These are phyloP conservation scores for Zhuqinia jingwanae DNA, from an alignment of 2,888 invertebrate species.

Conservation along the genomic window DNA sequence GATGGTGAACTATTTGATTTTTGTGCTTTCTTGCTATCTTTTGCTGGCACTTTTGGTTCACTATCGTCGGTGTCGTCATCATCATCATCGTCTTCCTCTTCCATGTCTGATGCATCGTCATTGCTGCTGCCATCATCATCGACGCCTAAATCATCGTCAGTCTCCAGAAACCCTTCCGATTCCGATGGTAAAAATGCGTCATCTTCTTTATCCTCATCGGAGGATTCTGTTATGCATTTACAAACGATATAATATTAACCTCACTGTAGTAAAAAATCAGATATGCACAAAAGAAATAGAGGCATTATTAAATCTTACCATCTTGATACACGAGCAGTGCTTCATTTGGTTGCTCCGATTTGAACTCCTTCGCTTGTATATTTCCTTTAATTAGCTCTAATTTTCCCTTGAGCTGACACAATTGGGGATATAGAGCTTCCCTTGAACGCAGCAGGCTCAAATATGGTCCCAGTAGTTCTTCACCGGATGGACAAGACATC, in stretches of 20 bases:
- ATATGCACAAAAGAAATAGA: slow-evolving; percentile 18
- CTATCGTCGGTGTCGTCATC: slow-evolving; percentile 40
- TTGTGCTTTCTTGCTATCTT: slow-evolving; percentile 17
- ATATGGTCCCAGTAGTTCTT: slow-evolving; percentile 83
- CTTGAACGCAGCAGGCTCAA: slow-evolving; percentile 84
- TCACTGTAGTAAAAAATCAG: background rate
- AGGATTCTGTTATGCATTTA: slow-evolving; percentile 76
- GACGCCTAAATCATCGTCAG: slow-evolving; percentile 79
- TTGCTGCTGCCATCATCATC: slow-evolving; percentile 80
- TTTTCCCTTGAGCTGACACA: slow-evolving; percentile 84
- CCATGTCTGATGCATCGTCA: slow-evolving; percentile 76
- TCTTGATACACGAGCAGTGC: slow-evolving; percentile 84
- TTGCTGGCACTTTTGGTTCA: background rate
- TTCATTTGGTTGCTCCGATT: slow-evolving; percentile 81
- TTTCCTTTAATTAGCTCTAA: slow-evolving; percentile 84
- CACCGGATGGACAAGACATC: slow-evolving; percentile 84
- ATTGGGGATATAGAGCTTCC: slow-evolving; percentile 82
- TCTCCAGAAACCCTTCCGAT: slow-evolving; percentile 78
- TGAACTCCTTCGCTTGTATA: slow-evolving; percentile 81
- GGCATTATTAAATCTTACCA: slow-evolving; percentile 78
- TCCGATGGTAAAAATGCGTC: slow-evolving; percentile 79
- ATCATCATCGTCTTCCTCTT: slow-evolving; percentile 66
- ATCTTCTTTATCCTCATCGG: slow-evolving; percentile 80
- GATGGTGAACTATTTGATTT: background rate
- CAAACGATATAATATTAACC: background rate